Conservation (phyloP, 2,888 invertebrate species). For the Thera britannica region DNA sequence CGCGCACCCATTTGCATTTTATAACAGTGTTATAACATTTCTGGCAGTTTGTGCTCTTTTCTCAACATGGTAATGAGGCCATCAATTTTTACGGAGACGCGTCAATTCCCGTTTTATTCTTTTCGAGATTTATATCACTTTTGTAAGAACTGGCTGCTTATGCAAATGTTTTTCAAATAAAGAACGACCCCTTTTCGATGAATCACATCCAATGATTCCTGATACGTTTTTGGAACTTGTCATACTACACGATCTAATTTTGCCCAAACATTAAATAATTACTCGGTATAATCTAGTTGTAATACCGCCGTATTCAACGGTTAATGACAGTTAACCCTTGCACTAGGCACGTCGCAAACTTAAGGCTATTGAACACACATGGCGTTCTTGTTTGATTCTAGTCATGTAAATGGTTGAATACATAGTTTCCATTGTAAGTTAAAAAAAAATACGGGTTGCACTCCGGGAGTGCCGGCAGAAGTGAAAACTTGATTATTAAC, state of each 20-base stretch:
- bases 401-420: slow-evolving; percentile 2
- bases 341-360: slow-evolving; percentile 51
- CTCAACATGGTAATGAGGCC: slow-evolving; percentile 68
- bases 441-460: too few species aligned
- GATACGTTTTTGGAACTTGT: neutral
- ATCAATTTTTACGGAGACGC: slow-evolving; percentile 65
- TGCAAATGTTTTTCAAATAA: neutral
- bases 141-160: slow-evolving; percentile 7
- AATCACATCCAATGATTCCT: neutral
- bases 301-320: slow-evolving; percentile 43
- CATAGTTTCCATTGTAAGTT: too few species aligned
- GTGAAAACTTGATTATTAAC: too few species aligned
- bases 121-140: slow-evolving; percentile 28
- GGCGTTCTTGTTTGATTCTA: slow-evolving; percentile 46
- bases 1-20: slow-evolving; percentile 75
- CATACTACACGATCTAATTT: neutral
- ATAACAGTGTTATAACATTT: slow-evolving; percentile 55
- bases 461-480: too few species aligned
- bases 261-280: neutral
- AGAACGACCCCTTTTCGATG: neutral
- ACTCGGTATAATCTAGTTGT: slow-evolving; percentile 20
- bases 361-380: slow-evolving; percentile 57
- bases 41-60: slow-evolving; percentile 53
- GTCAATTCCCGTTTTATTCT: slow-evolving; percentile 34
- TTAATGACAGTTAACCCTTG: slow-evolving; percentile 62